Conservation (phyloP, 2,888 invertebrate species). For the Scaptomyza tumidula region DNA sequence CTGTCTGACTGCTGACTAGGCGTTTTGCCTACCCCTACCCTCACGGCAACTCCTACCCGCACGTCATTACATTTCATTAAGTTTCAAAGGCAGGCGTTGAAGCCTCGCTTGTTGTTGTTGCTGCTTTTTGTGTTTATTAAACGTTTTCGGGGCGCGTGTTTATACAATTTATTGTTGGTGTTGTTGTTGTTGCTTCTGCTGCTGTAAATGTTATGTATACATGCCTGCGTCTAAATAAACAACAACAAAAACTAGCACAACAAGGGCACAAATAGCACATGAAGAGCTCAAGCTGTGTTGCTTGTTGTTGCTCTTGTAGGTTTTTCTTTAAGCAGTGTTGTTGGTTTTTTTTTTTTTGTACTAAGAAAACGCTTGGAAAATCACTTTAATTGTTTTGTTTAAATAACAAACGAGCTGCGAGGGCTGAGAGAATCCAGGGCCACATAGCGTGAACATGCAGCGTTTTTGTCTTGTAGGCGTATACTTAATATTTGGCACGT, state of each 20-base stretch:
- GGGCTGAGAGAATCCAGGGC: slow-evolving; percentile 25
- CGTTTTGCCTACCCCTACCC: neutral
- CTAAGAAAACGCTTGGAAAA: slow-evolving; percentile 60
- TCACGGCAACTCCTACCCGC: slow-evolving; percentile 7
- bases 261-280: slow-evolving; percentile 48
- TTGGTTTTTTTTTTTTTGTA: slow-evolving; percentile 17
- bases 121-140: slow-evolving; percentile 79
- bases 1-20: slow-evolving; percentile 54
- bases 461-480: slow-evolving; percentile 62
- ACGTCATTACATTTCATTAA: slow-evolving; percentile 81
- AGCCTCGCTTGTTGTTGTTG: slow-evolving; percentile 17
- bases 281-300: slow-evolving; percentile 40
- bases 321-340: neutral
- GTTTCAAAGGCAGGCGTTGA: slow-evolving; percentile 50
- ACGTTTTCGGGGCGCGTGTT: slow-evolving; percentile 80
- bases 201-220: slow-evolving; percentile 74
- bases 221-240: slow-evolving; percentile 77
- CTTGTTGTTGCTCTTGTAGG: slow-evolving; percentile 18
- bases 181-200: slow-evolving; percentile 62
- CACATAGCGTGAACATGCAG: slow-evolving; percentile 22
- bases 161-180: slow-evolving; percentile 79
- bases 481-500: slow-evolving; percentile 71
- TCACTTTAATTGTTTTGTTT: slow-evolving; percentile 82
- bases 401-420: slow-evolving; percentile 66
- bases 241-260: slow-evolving; percentile 26